Base-by-base conservation (phyloP, 2,888 invertebrate species). In the Aphodius sticticus region DNA sequence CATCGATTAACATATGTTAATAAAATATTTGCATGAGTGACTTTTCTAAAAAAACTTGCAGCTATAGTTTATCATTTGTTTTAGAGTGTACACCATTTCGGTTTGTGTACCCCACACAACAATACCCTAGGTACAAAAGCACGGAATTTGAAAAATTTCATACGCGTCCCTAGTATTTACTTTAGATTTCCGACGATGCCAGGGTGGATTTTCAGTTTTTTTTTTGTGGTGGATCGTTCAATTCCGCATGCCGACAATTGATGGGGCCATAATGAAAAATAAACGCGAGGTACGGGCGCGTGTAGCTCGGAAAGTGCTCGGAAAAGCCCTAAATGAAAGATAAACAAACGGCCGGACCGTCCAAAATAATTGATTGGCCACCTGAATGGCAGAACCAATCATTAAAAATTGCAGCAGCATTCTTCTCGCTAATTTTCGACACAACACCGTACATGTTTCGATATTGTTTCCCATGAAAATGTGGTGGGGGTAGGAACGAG, bases 261-360 rank as follows among this genome's bases (percentile, higher is more conserved):
- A 74, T 74, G 74, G 74, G 74, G 36, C 35, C 74, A 74, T 76
- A 26, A 69, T 76, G 70, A 69, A 76, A 76, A 76, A 76, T 69
- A 76, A 76, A 76, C 69, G 69, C 76, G 69, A 53, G 53, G 53
- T 5, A 53, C 12, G 53, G 53, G 53, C 26, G 26, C 76, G 76
- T 6, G 69, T 69, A 69, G 16, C 76, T 53, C 36, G 16, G 36
- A 35, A 74, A 74, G 69, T 76, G 35, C 76, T 26, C 80, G 81
- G 79, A 82, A 82, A 81, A 82, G 78, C 80, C 80, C 80, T 81
- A 83, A 84, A 84, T 84, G 84, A 82, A 85, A 85, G 84, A 85
- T 83, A 85, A 84, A 84, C 85, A 84, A 82, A 82, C 84, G 84
- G 85, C 84, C 85, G 84, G 84, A 85, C 85, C 70, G 74, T 74